These are phyloP conservation scores for Heliconius congener DNA, from an alignment of 1,140 invertebrate species.

Conservation along the genomic window DNA sequence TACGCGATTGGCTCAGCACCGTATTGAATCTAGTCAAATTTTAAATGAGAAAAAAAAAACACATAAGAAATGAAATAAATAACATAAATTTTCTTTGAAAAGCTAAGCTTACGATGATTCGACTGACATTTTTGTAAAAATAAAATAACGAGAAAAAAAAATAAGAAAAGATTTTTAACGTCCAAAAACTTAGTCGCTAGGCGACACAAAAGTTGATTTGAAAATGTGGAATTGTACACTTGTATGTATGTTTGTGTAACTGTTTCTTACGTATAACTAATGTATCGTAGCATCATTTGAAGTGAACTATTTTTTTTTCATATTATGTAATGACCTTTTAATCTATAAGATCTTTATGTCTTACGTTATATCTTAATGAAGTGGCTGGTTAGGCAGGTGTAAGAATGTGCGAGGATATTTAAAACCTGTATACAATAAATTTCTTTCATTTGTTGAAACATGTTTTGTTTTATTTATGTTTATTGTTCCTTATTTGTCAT, in stretches of 20 bases:
- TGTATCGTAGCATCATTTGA: constrained; percentile 66
- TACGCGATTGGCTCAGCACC: constrained; percentile 67
- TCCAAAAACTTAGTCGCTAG: constrained; percentile 70
- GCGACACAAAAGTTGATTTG: constrained; percentile 74
- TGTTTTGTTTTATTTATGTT: constrained; percentile 68
- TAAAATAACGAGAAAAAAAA: constrained; percentile 33
- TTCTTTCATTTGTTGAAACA: constrained; percentile 81
- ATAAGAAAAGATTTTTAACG: constrained; percentile 55
- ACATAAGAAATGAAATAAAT: not conserved
- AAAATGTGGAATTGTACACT: constrained; percentile 77
- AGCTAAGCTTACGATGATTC: constrained; percentile 67
- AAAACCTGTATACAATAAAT: constrained; percentile 82
- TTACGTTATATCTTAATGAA: constrained; percentile 76
- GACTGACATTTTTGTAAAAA: constrained; percentile 72
- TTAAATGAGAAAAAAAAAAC: constrained; percentile 54
- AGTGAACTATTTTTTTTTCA: constrained; percentile 65
- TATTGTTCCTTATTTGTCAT: not conserved
- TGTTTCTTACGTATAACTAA: constrained; percentile 61
- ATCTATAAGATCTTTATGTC: constrained; percentile 74
- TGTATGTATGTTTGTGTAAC: constrained; percentile 56
- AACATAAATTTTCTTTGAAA: constrained; percentile 35
- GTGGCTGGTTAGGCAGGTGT: constrained; percentile 77
- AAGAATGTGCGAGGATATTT: constrained; percentile 77
- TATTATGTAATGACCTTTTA: constrained; percentile 73
- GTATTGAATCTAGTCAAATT: constrained; percentile 81